A percentile compares a stretch with the other conserved stretches of the same genome.
These are phyloP conservation scores for Aurelia sp. DNA, from an alignment of 30 jellyfish, hydroid and myxozoan species.

Conservation along the genomic window DNA sequence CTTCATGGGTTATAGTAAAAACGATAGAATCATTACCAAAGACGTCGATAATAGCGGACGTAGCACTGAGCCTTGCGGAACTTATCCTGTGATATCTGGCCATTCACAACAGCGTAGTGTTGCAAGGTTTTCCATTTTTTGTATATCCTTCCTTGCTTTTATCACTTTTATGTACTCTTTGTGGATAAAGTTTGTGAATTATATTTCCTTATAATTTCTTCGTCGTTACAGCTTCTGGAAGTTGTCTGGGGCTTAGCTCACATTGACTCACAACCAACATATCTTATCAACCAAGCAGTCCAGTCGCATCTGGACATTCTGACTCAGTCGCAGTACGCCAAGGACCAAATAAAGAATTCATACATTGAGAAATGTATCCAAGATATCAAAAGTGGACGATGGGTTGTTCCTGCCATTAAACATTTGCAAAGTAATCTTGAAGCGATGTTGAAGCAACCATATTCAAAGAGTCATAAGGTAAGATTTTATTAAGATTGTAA, in stretches of 20 bases:
- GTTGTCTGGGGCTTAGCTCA: slow-evolving; percentile 82
- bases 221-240: slow-evolving; percentile 66
- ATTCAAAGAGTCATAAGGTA: slow-evolving; percentile 86
- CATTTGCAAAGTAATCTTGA: slow-evolving; percentile 87
- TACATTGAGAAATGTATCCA: slow-evolving; percentile 88
- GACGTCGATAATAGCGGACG: too few species aligned
- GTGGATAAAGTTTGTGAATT: too few species aligned
- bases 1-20: too few species aligned
- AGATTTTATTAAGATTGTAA: not conserved
- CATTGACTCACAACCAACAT: slow-evolving; percentile 62
- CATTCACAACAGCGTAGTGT: too few species aligned
- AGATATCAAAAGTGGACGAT: slow-evolving; percentile 75
- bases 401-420: slow-evolving; percentile 96
- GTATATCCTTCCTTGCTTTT: too few species aligned
- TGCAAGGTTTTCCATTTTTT: too few species aligned
- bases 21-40: too few species aligned
- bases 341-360: slow-evolving; percentile 64
- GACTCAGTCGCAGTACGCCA: slow-evolving; percentile 79
- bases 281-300: slow-evolving; percentile 92
- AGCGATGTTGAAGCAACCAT: slow-evolving; percentile 79
- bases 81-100: too few species aligned
- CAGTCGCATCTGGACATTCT: slow-evolving; percentile 95
- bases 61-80: too few species aligned
- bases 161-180: too few species aligned
- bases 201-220: too few species aligned